Base-by-base conservation (phyloP, 2,888 invertebrate species). In the Limenitis camilla region DNA sequence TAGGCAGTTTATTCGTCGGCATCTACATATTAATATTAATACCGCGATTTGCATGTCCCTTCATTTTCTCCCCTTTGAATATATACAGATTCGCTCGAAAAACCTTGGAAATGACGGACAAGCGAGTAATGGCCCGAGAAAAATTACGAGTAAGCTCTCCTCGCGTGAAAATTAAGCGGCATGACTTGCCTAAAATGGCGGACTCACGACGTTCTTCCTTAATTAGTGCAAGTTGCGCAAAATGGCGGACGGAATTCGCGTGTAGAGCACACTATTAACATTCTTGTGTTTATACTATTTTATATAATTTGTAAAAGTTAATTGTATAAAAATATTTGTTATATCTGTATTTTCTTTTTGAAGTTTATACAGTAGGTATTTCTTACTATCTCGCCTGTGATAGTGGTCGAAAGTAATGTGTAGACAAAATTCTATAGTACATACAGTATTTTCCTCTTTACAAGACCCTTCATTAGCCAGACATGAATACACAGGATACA, bases 41-140 rank as follows among this genome's bases (percentile, higher is more conserved):
- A 72, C 64, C 53, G 59, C 54, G 63, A 61, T 61, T 60, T 58
- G 53, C 55, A 64, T 56, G 39, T 48, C 53, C 53, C 71, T 69
- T 76, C 76, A 83, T 83, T 84, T 83, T 77, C 83, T 61, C 65
- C 76, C 72, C 68, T 64, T 64, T 59, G 56, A 53, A 62, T 61
- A 58, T 62, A 60, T 55, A 66, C 63, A 68, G 61, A 65, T 61
- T 65, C 63, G 67, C 66, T 65, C 70, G 69, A 73, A 80, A 81
- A 78, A 75, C 76, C 76, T 77, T 72, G 61, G 68, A 78, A 77
- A 81, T 83, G 82, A 83, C 74, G 78, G 74, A 80, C 79, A 71
- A 69, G 71, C 61, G 74, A 71, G 79, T 81, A 83, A 86, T 86
- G 85, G 83, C 65, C 75, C 80, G 86, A 72, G 75, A 78, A 81